Conservation (phyloP, 2,888 invertebrate species). For the Biston betularia region DNA sequence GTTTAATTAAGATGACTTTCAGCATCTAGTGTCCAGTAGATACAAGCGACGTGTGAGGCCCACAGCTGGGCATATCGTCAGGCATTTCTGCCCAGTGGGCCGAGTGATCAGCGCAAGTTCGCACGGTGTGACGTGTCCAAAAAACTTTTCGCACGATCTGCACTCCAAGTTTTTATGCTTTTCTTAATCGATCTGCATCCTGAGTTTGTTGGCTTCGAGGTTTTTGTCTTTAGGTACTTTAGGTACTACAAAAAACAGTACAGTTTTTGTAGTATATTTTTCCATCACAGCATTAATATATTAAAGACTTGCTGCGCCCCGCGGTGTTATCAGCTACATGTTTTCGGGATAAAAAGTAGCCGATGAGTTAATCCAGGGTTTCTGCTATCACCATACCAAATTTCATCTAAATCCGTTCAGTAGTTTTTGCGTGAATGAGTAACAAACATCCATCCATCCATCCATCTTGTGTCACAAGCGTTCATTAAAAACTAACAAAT, state of each 20-base stretch:
- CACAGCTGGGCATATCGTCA: constrained; percentile 28
- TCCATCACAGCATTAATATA: neutral
- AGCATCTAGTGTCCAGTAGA: neutral
- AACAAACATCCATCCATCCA: too few relatives aligned
- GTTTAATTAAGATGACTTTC: neutral
- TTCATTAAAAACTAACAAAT: too few relatives aligned
- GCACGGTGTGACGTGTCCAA: constrained; percentile 27
- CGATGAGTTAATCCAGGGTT: too few relatives aligned
- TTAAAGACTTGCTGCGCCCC: too few relatives aligned
- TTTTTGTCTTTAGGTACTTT: neutral
- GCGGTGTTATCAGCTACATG: too few relatives aligned
- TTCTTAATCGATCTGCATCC: constrained; percentile 9
- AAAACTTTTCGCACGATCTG: constrained; percentile 12
- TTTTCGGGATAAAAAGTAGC: too few relatives aligned
- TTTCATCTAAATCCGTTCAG: too few relatives aligned
- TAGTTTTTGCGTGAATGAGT: too few relatives aligned
- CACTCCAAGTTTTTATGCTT: constrained; percentile 27
- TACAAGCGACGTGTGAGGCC: constrained; percentile 41
- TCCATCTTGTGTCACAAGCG: too few relatives aligned
- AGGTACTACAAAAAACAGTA: neutral
- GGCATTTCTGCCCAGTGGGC: constrained; percentile 44
- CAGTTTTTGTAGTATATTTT: neutral
- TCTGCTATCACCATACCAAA: too few relatives aligned
- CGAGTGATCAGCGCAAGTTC: constrained; percentile 29
- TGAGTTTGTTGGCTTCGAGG: constrained; percentile 10